Evolutionary conservation across 2,888 invertebrate genomes (phyloP).

Genomic region (Lagria hirta): DNA sequence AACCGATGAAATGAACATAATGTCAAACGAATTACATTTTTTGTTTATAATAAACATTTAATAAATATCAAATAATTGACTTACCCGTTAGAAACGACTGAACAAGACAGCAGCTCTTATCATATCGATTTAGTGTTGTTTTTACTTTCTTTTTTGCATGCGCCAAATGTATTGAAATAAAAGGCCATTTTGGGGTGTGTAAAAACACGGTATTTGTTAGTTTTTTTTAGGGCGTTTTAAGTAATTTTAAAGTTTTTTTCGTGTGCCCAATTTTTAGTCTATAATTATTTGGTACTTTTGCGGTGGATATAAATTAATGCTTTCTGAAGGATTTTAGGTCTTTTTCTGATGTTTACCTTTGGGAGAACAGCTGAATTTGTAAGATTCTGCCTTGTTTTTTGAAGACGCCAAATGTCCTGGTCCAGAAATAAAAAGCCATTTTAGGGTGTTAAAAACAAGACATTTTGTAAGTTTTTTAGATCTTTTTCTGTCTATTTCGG

Average conservation of each 20-base stretch:
- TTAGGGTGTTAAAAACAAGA: too few relatives aligned
- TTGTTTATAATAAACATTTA: constrained; percentile 13
- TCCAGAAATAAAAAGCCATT: constrained; percentile 10
- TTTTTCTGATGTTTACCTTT: constrained; percentile 4
- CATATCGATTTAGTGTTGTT: constrained; percentile 1
- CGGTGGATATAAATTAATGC: constrained; percentile 4
- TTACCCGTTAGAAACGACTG: constrained; percentile 8
- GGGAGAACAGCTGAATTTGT: constrained; percentile 4
- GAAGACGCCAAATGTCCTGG: constrained; percentile 8
- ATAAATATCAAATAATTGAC: constrained; percentile 10
- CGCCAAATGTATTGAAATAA: constrained; percentile 5
- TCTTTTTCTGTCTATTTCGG: too few relatives aligned
- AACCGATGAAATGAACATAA: constrained; percentile 21
- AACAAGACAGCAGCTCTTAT: constrained; percentile 2
- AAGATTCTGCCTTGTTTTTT: constrained; percentile 7
- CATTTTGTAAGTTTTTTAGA: too few relatives aligned
- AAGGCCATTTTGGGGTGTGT: constrained; percentile 5
- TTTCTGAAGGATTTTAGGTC: constrained; percentile 6
- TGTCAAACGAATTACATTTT: constrained; percentile 10
- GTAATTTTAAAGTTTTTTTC: constrained; percentile 5
- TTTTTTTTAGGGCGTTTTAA: constrained; percentile 1
- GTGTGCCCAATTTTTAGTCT: constrained; percentile 7
- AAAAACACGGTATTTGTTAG: constrained; percentile 1
- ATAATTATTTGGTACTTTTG: constrained; percentile 13
- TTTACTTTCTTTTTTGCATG: too few relatives aligned